Percentiles rank a stretch among this genome's conserved stretches.
These are phyloP conservation scores for Anthoptus insignis DNA, from an alignment of 2,888 invertebrate species.

Conservation along the genomic window DNA sequence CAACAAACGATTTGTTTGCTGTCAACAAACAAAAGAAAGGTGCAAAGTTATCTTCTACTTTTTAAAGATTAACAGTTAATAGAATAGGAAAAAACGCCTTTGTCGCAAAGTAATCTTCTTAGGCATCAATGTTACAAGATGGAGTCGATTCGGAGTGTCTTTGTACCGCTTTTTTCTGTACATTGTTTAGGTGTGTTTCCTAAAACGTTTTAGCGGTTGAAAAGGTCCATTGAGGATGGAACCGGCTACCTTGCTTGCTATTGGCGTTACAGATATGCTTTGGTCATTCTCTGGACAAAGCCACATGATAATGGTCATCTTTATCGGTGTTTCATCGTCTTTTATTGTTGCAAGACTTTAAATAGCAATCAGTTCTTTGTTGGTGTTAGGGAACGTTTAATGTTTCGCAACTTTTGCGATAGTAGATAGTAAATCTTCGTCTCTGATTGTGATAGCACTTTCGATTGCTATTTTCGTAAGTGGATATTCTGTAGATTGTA, in stretches of 20 bases:
- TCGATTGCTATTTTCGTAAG: slow-evolving; percentile 6
- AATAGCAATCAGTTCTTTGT: slow-evolving; percentile 29
- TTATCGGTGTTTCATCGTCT: slow-evolving; percentile 32
- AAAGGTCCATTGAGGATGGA: slow-evolving; percentile 66
- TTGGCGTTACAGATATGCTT: slow-evolving; percentile 64
- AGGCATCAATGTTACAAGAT: slow-evolving; percentile 73
- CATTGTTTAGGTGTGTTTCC: slow-evolving; percentile 61
- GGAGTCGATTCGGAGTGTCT: slow-evolving; percentile 65
- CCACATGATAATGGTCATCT: slow-evolving; percentile 26
- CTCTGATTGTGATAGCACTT: slow-evolving; percentile 5
- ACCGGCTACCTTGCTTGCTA: slow-evolving; percentile 63
- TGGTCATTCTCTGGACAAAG: slow-evolving; percentile 44
- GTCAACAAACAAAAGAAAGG: slow-evolving; percentile 83
- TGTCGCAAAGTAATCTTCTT: slow-evolving; percentile 79
- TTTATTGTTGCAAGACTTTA: slow-evolving; percentile 31
- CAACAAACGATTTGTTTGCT: slow-evolving; percentile 85
- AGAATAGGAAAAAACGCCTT: slow-evolving; percentile 67
- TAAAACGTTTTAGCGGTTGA: slow-evolving; percentile 76
- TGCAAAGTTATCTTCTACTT: slow-evolving; percentile 66
- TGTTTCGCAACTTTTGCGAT: slow-evolving; percentile 27
- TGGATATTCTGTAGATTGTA: neutral
- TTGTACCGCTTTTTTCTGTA: slow-evolving; percentile 65
- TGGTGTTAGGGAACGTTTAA: slow-evolving; percentile 21
- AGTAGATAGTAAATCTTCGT: slow-evolving; percentile 6
- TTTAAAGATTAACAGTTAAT: slow-evolving; percentile 74